Evolutionary conservation across 2,888 invertebrate genomes (phyloP), one percentile per base, ranked within the genome.

Genomic region (Mythimna ferrago): DNA sequence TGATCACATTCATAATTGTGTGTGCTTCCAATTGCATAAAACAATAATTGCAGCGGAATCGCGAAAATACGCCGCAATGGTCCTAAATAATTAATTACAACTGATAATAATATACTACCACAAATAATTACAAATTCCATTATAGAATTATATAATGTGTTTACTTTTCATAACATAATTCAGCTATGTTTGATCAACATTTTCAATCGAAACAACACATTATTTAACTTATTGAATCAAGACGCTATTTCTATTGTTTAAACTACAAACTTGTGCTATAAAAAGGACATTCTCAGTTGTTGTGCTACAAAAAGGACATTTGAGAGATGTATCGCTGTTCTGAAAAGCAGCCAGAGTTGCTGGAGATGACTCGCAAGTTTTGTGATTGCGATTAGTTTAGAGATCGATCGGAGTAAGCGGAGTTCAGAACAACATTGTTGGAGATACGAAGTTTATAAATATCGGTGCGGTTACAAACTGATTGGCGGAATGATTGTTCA

Each of bases 351-450:
- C 51, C 76, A 71, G 61, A 73, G 56, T 73, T 71, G 41, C 32
- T 65, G 62, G 41, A 66, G 81, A 83, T 83, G 84, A 78, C 75
- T 83, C 60, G 78, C 68, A 68, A 84, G 84, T 77, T 83, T 73
- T 70, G 66, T 85, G 71, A 80, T 83, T 73, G 78, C 78, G 81
- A 83, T 83, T 83, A 83, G 73, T 71, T 85, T 63, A 41, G 68
- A 75, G 64, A 83, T 85, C 78, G 78, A 84, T 86, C 73, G 65
- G 32, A 76, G 80, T 69, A 63, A 83, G 66, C 74, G 71, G 66
- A 80, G 80, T 70, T 83, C 16, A 16, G 66, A 76, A 76, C 76
- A 78, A 81, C 48, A 70, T 66, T 78, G 81, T 84, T 75, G 71
- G 65, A 73, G 73, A 81, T 72, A 69, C 38, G 44, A 77, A 70